Percentiles rank a stretch among this genome's conserved stretches.
These are phyloP conservation scores for Natator depressus DNA, from an alignment of 2,113 vertebrate species.

Conservation along the genomic window DNA sequence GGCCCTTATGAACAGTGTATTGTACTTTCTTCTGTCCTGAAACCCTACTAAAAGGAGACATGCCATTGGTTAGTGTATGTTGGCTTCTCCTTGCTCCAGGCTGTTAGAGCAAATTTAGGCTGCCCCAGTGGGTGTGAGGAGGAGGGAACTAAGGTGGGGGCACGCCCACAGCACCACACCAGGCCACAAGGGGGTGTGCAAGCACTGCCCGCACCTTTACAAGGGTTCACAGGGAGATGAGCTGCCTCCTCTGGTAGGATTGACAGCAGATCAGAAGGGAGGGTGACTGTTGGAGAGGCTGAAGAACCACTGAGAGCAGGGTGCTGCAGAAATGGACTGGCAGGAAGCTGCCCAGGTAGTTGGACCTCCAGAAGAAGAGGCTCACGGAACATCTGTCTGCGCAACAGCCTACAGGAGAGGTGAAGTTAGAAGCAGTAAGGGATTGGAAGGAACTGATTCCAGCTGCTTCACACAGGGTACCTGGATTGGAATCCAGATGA, in stretches of 20 bases:
- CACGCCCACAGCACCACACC: background rate
- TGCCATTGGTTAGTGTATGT: background rate
- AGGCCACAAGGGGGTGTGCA: background rate
- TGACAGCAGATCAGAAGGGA: background rate
- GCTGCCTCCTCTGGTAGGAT: background rate
- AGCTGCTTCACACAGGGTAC: background rate
- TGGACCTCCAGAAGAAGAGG: background rate
- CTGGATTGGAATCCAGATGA: background rate
- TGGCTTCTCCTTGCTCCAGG: background rate
- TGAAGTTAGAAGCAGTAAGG: too few relatives aligned
- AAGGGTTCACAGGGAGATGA: background rate
- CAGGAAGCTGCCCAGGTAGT: background rate
- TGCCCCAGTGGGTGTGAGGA: too few relatives aligned
- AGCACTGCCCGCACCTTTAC: background rate
- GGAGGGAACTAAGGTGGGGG: background rate
- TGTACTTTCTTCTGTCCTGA: background rate
- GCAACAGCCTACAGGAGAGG: background rate
- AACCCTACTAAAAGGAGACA: background rate
- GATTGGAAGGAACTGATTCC: background rate
- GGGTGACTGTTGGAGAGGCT: background rate
- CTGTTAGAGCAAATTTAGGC: background rate
- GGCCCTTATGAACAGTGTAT: background rate
- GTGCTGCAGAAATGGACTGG: background rate
- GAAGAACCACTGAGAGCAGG: background rate
- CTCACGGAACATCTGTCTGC: background rate